Percentiles rank a stretch among this genome's conserved stretches.
These are phyloP conservation scores for Tenebrio molitor DNA, from an alignment of 1,140 invertebrate genomes.

Conservation along the genomic window DNA sequence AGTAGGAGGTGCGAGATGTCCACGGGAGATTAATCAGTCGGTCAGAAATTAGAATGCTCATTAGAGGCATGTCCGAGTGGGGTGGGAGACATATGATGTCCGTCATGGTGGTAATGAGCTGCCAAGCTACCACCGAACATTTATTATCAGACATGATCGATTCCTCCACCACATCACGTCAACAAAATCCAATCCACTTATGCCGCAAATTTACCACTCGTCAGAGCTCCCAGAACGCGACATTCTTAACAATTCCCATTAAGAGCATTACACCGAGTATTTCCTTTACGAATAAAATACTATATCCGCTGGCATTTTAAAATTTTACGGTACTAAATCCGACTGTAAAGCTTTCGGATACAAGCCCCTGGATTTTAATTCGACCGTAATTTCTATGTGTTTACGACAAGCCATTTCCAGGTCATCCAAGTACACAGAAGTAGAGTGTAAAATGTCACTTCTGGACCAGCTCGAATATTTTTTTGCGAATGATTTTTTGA, in stretches of 20 bases:
- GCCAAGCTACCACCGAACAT: slow-evolving; percentile 31
- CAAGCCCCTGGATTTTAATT: slow-evolving; percentile 13
- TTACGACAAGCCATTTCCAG: slow-evolving; percentile 18
- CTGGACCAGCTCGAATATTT: no score
- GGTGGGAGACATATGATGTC: slow-evolving; percentile 40
- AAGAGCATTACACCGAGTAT: slow-evolving; percentile 16
- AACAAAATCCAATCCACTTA: no score
- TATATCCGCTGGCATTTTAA: slow-evolving; percentile 9
- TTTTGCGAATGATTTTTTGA: no score
- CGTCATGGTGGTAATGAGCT: slow-evolving; percentile 48
- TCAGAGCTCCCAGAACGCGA: not conserved
- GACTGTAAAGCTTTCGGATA: slow-evolving; percentile 22
- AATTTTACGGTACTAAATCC: slow-evolving; percentile 22
- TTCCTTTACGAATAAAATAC: slow-evolving; percentile 11
- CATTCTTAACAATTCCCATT: slow-evolving; percentile 9
- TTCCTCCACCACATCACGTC: no score
- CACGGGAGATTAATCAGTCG: slow-evolving; percentile 49
- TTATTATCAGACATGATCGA: not conserved
- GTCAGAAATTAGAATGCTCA: slow-evolving; percentile 47
- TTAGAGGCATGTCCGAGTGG: slow-evolving; percentile 40
- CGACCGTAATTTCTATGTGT: slow-evolving; percentile 31
- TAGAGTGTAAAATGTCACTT: no score
- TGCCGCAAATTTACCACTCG: not conserved
- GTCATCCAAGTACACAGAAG: slow-evolving; percentile 6
- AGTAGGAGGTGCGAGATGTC: slow-evolving; percentile 40